A percentile compares a stretch with the other conserved stretches of the same genome.
Evolutionary conservation across 2,113 vertebrate species (phyloP).

Genomic region (Cyprinodon tularosa): DNA sequence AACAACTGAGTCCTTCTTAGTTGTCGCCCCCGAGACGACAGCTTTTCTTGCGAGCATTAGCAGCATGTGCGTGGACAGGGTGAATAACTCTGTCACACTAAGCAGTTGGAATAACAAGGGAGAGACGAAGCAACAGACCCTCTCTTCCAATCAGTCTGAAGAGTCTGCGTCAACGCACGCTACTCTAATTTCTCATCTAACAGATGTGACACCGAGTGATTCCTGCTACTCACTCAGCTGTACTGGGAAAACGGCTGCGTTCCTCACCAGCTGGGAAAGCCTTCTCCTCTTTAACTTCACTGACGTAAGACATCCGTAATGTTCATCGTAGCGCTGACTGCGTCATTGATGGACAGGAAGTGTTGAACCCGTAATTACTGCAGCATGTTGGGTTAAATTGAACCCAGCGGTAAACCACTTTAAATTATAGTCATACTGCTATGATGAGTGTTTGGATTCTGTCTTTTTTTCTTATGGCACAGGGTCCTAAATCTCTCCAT

Average conservation of each 20-base stretch:
- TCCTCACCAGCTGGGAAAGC: constrained; percentile 50
- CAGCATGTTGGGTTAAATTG: constrained; percentile 6
- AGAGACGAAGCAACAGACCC: not conserved
- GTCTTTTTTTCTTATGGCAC: not conserved
- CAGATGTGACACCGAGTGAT: constrained; percentile 54
- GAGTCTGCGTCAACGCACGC: constrained; percentile 48
- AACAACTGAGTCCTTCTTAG: constrained; percentile 3
- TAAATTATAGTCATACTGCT: constrained; percentile 4
- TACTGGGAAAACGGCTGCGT: constrained; percentile 25
- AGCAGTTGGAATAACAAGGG: not conserved
- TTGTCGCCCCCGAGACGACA: not conserved
- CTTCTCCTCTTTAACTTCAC: constrained; percentile 47
- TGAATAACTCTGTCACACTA: constrained; percentile 26
- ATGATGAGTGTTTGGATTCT: not conserved
- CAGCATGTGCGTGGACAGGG: constrained; percentile 32
- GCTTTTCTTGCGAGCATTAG: constrained; percentile 9
- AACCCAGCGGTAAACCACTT: not conserved
- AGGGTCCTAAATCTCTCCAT: no score
- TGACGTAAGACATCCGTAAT: constrained; percentile 51
- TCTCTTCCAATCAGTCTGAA: constrained; percentile 32
- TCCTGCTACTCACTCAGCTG: constrained; percentile 57
- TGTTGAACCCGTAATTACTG: constrained; percentile 23
- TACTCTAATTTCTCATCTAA: constrained; percentile 46
- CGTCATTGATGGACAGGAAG: constrained; percentile 42
- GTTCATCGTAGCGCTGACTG: constrained; percentile 48